Evolutionary conservation across 2,113 vertebrate genomes (phyloP).

Genomic region (Nothoprocta pentlandii): DNA sequence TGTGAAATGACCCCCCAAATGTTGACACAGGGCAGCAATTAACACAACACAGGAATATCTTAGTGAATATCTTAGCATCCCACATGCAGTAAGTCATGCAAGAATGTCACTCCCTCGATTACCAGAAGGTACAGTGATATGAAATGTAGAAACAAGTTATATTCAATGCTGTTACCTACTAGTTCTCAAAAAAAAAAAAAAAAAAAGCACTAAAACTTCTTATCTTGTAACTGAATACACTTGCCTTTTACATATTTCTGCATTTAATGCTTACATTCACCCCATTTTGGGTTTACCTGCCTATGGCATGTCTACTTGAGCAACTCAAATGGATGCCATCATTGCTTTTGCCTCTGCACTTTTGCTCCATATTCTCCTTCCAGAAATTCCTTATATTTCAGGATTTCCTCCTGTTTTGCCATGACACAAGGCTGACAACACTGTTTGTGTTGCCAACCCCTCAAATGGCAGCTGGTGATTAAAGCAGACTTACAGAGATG

Average conservation of each 20-base stretch:
- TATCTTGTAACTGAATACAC: neutral
- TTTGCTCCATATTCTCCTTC: neutral
- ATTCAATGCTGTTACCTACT: neutral
- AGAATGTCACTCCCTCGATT: neutral
- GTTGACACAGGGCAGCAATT: neutral
- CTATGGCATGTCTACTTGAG: rapidly evolving
- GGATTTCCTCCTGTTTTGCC: neutral
- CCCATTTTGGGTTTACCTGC: neutral
- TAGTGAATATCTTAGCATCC: neutral
- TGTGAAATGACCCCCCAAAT: neutral
- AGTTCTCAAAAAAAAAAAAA: neutral
- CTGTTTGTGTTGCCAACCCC: neutral
- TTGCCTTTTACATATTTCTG: neutral
- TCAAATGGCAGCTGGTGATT: neutral
- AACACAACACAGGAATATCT: neutral
- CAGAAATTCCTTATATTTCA: neutral
- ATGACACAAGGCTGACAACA: neutral
- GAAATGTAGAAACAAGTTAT: neutral
- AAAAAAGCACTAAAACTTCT: neutral
- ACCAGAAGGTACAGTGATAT: neutral
- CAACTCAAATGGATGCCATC: neutral
- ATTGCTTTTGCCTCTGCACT: neutral
- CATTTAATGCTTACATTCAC: neutral
- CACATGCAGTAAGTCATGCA: neutral
- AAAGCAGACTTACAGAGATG: neutral